These are phyloP conservation scores for Pitta sordida DNA, from an alignment of 2,113 vertebrate genomes.

Conservation along the genomic window DNA sequence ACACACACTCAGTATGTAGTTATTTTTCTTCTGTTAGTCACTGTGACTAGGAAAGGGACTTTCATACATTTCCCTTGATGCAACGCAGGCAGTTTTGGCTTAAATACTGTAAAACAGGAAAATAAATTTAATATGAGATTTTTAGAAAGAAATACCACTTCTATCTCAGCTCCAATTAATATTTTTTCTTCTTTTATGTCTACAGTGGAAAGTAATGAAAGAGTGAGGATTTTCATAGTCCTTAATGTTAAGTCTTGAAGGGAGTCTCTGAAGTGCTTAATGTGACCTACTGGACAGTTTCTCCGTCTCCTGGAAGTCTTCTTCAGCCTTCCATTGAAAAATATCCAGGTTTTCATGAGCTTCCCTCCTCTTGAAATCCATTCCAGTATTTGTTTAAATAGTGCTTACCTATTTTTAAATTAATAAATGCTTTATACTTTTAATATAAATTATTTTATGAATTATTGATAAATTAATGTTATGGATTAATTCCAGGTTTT, in stretches of 20 bases:
- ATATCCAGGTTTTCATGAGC: not conserved
- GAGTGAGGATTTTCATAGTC: not conserved
- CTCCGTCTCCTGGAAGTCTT: not conserved
- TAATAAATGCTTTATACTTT: not conserved
- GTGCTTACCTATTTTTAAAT: not conserved
- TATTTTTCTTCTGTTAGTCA: not conserved
- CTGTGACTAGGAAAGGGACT: not conserved
- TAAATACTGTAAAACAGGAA: not conserved
- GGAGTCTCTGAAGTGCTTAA: not conserved
- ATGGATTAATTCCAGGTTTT: not conserved
- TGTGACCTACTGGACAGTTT: not conserved
- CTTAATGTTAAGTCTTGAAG: not conserved
- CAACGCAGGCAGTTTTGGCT: not conserved
- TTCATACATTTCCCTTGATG: not conserved
- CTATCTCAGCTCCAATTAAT: not conserved
- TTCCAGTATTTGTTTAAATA: not conserved
- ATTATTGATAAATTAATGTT: not conserved
- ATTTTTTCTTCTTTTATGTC: not conserved
- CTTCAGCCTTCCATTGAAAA: not conserved
- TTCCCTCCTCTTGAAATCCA: not conserved
- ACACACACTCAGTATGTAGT: not conserved
- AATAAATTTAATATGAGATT: not conserved
- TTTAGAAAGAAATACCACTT: not conserved
- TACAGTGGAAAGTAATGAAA: not conserved
- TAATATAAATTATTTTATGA: not conserved